These are phyloP conservation scores for Cochlearius cochlearius DNA, from an alignment of 2,113 vertebrate species.

Conservation along the genomic window DNA sequence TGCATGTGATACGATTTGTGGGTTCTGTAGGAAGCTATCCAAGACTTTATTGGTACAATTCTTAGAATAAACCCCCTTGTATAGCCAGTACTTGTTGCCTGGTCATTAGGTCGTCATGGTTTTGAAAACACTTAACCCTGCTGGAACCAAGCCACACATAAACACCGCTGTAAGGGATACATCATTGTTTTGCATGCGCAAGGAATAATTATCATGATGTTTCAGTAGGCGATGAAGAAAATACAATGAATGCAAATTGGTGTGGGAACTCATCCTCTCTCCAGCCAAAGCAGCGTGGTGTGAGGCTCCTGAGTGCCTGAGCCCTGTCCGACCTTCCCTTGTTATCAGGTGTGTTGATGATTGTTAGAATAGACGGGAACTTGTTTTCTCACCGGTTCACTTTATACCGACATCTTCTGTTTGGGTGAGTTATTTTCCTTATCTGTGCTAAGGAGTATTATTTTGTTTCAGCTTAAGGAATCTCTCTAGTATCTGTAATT, in stretches of 20 bases:
- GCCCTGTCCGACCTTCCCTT: not conserved
- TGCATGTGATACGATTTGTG: fast-evolving
- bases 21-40: not conserved
- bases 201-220: not conserved
- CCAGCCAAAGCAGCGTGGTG: not conserved
- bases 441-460: not conserved
- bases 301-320: not conserved
- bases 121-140: not conserved
- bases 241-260: not conserved
- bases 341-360: not conserved
- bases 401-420: not conserved
- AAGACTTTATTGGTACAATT: not conserved
- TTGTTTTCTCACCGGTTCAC: not conserved
- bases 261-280: not conserved
- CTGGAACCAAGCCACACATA: not conserved
- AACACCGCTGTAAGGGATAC: not conserved
- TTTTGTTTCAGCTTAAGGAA: not conserved
- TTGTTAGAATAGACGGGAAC: not conserved
- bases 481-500: not conserved
- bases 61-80: not conserved
- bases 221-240: not conserved
- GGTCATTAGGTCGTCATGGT: not conserved
- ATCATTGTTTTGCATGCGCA: not conserved
- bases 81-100: not conserved
- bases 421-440: not conserved